Base-by-base conservation (phyloP, 2,888 invertebrate genomes). In the Peribatodes rhomboidaria region DNA sequence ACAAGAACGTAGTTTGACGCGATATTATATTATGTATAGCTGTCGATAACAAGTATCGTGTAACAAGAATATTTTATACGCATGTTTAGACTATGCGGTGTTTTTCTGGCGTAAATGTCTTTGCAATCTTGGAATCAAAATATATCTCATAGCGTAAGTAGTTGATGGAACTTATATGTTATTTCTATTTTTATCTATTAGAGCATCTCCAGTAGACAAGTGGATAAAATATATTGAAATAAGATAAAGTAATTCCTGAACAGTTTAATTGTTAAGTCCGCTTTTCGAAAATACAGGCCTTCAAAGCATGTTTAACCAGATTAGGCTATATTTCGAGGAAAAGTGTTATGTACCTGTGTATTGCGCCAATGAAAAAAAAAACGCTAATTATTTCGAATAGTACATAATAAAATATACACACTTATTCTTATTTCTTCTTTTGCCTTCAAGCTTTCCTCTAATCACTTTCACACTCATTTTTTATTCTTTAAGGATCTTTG, bases 321-420 rank as follows among this genome's bases (percentile, higher is more conserved):
- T 84, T 79, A 72, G 84, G 85, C 84, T 85, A 78, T 77, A 77
- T 83, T 80, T 86, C 83, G 76, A 81, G 76, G 78, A 73, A 84
- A 85, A 84, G 80, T 83, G 75, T 85, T 62, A 85, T 83, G 91
- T 92, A 92, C 92, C 90, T 92, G 90, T 86, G 67, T 78, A 82
- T 88, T 90, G 87, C 87, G 84, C 87, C 88, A 88, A 88, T 89
- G 69, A 86, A 83, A 84, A 83, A 84, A 83, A 81, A 85, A 78
- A 31, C 16, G 14, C 16, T 49, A 8, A 16, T 31, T 14, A 31
- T 27, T 27, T 27, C 7, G 14, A 44, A 20, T 47, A 31, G 7
- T 31, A 4, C 9, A 1, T 47, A 22, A 4, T 44, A 13, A 18
- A 1, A 1, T 14, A 1, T 44, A 20, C 27, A 2, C 6, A 4